These are phyloP conservation scores for Amyelois transitella DNA, from an alignment of 1,140 invertebrate genomes.

Conservation along the genomic window DNA sequence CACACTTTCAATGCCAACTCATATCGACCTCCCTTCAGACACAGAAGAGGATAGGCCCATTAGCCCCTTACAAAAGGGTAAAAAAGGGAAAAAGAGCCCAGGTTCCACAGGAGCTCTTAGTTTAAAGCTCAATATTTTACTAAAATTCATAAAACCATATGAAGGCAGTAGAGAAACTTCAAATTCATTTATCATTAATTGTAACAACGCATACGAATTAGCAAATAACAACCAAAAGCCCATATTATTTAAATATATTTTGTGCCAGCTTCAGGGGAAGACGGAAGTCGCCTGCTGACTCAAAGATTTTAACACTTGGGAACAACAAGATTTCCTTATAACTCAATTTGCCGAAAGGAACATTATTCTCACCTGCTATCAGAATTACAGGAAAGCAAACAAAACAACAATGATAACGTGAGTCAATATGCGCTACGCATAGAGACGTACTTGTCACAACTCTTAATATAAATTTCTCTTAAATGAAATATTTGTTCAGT, in stretches of 20 bases:
- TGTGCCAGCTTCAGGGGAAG: constrained; percentile 3
- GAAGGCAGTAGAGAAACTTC: constrained; percentile 6
- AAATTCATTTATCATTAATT: constrained; percentile 7
- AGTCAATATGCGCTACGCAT: constrained; percentile 14
- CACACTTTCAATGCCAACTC: too few relatives aligned
- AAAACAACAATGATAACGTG: constrained; percentile 10
- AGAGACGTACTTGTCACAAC: constrained; percentile 20
- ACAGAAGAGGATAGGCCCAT: too few relatives aligned
- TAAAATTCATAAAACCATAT: constrained; percentile 4
- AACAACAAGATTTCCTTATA: constrained; percentile 20
- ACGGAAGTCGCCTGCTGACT: not conserved
- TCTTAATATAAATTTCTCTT: constrained; percentile 23
- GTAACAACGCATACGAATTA: constrained; percentile 4
- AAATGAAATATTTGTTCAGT: too few relatives aligned
- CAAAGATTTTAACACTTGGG: constrained; percentile 12
- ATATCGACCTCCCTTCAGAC: too few relatives aligned
- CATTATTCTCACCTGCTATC: constrained; percentile 19
- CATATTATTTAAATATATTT: constrained; percentile 8
- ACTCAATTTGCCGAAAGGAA: constrained; percentile 19
- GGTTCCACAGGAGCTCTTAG: too few relatives aligned
- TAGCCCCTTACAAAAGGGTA: too few relatives aligned
- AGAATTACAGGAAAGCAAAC: constrained; percentile 18
- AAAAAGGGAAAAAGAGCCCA: too few relatives aligned
- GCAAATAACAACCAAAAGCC: constrained; percentile 2
- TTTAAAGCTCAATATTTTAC: constrained; percentile 5